Conservation (phyloP, 1,140 invertebrate species). For the Euura lappo region DNA sequence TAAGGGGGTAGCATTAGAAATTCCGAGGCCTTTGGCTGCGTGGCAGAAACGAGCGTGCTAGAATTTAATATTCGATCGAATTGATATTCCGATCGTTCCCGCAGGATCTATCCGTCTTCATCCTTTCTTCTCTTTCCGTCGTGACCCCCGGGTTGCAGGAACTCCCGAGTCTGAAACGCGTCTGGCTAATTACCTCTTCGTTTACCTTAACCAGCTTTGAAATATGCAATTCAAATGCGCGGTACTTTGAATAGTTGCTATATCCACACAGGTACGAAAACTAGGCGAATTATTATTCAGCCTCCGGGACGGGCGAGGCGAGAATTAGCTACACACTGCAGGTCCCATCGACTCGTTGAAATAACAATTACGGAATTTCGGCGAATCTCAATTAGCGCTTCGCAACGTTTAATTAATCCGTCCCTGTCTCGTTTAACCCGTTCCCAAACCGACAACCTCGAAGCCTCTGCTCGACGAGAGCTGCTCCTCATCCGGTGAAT, state of each 20-base stretch:
- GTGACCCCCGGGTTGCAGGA: not conserved
- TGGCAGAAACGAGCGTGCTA: not conserved
- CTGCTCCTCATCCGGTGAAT: too few species aligned
- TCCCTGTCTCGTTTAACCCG: too few species aligned
- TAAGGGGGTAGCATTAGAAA: not conserved
- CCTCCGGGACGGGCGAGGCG: not conserved
- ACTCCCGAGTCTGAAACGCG: not conserved
- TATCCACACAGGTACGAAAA: not conserved
- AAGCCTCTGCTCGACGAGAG: too few species aligned
- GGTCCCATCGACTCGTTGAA: not conserved
- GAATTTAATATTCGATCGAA: slow-evolving; percentile 4
- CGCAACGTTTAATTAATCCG: not conserved
- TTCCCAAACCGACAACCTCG: too few species aligned
- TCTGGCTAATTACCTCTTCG: not conserved
- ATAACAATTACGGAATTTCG: not conserved
- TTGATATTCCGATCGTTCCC: slow-evolving; percentile 2
- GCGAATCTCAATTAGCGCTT: not conserved
- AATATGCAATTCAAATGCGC: slow-evolving; percentile 1
- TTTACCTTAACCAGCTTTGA: slow-evolving; percentile 5
- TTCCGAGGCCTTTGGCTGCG: not conserved
- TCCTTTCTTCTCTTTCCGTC: not conserved
- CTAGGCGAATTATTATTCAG: not conserved
- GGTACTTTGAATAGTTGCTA: not conserved
- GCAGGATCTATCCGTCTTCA: not conserved
- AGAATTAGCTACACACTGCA: not conserved